A percentile compares a stretch with the other conserved stretches of the same genome.
These are phyloP conservation scores for Drosophila lacteicornis DNA, from an alignment of 1,140 invertebrate genomes.

Conservation along the genomic window DNA sequence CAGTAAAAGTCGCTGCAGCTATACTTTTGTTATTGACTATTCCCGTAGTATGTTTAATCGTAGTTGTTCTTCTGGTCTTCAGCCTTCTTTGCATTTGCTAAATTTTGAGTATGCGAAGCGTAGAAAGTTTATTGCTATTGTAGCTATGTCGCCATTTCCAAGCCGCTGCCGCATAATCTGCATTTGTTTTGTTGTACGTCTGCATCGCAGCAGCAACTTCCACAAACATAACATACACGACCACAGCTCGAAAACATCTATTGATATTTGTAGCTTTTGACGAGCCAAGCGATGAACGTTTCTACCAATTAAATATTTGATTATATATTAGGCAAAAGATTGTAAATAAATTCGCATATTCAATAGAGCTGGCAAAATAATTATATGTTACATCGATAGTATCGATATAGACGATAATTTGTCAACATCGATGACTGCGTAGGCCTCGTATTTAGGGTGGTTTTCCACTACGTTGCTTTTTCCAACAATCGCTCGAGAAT, in stretches of 20 bases:
- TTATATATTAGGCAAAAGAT: neutral
- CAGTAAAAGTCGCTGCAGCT: conserved; percentile 46
- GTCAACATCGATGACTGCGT: neutral
- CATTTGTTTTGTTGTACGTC: conserved; percentile 29
- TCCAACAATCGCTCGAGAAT: too few relatives aligned
- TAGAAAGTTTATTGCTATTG: conserved; percentile 57
- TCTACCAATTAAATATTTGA: neutral
- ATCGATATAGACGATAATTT: neutral
- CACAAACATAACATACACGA: neutral
- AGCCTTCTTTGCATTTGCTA: conserved; percentile 29
- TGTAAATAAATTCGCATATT: neutral
- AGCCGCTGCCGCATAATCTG: conserved; percentile 38
- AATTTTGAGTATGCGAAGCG: conserved; percentile 40
- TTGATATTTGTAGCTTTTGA: neutral
- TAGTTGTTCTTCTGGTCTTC: conserved; percentile 40
- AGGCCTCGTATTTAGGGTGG: neutral
- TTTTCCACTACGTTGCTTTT: neutral
- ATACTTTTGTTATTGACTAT: conserved; percentile 48
- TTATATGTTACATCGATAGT: neutral
- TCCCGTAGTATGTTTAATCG: conserved; percentile 16
- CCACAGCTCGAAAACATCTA: neutral
- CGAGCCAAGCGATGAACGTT: neutral
- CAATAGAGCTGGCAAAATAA: neutral
- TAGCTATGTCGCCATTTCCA: conserved; percentile 50
- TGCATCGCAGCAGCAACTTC: conserved; percentile 35